These are phyloP conservation scores for Thysanoteuthis rhombus DNA, from an alignment of 2,888 invertebrate genomes.

Conservation along the genomic window DNA sequence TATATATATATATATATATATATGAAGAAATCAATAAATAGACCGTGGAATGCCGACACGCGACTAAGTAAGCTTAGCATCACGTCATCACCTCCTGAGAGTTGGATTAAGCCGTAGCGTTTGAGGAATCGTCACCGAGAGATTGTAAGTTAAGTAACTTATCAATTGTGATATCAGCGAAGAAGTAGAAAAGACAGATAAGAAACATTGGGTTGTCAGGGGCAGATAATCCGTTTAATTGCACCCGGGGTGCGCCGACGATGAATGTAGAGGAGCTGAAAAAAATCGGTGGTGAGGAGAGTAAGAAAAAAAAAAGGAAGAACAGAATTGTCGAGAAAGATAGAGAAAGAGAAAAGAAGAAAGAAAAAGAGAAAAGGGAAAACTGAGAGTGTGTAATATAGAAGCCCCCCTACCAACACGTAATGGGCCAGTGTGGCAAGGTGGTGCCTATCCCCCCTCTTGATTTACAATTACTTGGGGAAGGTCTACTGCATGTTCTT, in stretches of 20 bases:
- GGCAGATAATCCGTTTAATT: slow-evolving; percentile 12
- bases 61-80: background rate
- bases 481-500: too few relatives aligned
- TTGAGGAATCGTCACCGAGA: background rate
- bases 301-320: background rate
- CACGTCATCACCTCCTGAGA: background rate
- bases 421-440: too few relatives aligned
- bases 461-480: too few relatives aligned
- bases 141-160: slow-evolving; percentile 12
- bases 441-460: too few relatives aligned
- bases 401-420: too few relatives aligned
- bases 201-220: background rate
- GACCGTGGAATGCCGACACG: background rate
- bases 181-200: background rate
- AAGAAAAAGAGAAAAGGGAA: too few relatives aligned
- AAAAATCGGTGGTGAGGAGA: background rate
- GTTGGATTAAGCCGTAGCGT: background rate
- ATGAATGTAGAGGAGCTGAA: background rate
- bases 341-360: too few relatives aligned
- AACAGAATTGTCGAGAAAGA: too few relatives aligned
- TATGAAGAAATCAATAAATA: background rate
- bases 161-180: background rate
- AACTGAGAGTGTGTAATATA: too few relatives aligned
- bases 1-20: too few relatives aligned
- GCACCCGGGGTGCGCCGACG: slow-evolving; percentile 12